Evolutionary conservation across 64 coral and sea anemone species (phyloP), one percentile per base, ranked within the genome.

Genomic region (Anthopleura sola): DNA sequence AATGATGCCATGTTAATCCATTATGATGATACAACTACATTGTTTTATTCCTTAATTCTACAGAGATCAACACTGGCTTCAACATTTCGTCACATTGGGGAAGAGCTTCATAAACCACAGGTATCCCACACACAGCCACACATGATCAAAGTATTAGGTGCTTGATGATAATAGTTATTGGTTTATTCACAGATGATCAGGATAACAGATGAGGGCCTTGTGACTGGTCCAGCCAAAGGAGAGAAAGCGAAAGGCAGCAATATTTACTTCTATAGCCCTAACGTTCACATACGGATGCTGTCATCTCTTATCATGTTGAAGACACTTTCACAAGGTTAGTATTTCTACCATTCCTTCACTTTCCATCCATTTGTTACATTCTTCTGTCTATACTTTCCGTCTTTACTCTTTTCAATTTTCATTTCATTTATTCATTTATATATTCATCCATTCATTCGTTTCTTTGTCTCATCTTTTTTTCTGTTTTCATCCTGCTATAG

Each of bases 71-170:
- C 92, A 51, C 77, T 98, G 32, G 92, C 90, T 7, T 98, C 95
- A 36, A 98, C 95, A 33, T 83, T 98, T 31, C 95, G 95, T 50
- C 92, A 94, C 26, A 98, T 98, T 78, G 95, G 95, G 24, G 95
- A 98, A 87, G 92, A 86, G 37, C 84, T 98, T 23, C 93, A 86
- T 55, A 98, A 91, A 94, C 95, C 95, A 64, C 92, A 98, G 95
- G 95, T 98, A 88, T 33, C 77, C 12, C 60, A 79, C 15, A 6
- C 54, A n/a, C 24, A 26, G 26, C 8, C 10, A 7, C 2, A 48
- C 40, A 44, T 2, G 5, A 24, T 56, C 7, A 68, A 24, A 4
- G 21, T 3, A 12, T 38, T 34, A 69, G 11, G n/a, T 31, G 8
- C 34, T 28, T 33, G 19, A 68, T 75, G 32, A 44, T 16, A 18